These are phyloP conservation scores for Drosophila oshimai DNA, from an alignment of 1,140 invertebrate genomes.

Conservation along the genomic window DNA sequence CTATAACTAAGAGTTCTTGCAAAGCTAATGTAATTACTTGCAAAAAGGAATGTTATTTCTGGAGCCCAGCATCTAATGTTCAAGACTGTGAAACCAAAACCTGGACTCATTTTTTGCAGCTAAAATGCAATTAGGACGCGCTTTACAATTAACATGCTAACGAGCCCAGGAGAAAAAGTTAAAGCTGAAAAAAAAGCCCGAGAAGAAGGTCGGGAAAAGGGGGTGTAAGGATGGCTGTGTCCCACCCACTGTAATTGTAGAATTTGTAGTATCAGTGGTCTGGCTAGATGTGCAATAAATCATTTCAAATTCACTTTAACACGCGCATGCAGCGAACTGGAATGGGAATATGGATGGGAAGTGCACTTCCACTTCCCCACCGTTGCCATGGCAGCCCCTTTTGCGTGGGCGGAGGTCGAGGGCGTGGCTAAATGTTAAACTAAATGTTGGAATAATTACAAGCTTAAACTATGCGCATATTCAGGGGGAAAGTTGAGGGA, in stretches of 20 bases:
- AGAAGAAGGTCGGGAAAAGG: background rate
- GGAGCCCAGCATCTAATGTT: background rate
- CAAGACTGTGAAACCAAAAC: background rate
- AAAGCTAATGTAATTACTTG: background rate
- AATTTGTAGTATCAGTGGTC: conserved; percentile 48
- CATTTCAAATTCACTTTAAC: conserved; percentile 78
- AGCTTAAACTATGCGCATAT: conserved; percentile 75
- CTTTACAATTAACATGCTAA: conserved; percentile 59
- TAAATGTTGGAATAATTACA: conserved; percentile 78
- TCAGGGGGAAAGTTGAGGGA: conserved; percentile 28
- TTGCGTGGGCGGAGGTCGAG: background rate
- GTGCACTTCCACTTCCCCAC: too few species aligned
- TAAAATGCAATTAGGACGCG: conserved; percentile 47
- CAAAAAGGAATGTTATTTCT: background rate
- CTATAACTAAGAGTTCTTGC: too few species aligned
- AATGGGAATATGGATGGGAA: background rate
- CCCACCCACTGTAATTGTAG: conserved; percentile 45
- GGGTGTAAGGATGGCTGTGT: background rate
- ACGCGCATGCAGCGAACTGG: conserved; percentile 40
- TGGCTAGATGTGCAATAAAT: conserved; percentile 66
- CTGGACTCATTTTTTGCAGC: background rate
- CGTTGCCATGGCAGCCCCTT: conserved; percentile 14
- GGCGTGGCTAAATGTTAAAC: conserved; percentile 60
- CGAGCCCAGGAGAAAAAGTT: conserved; percentile 23
- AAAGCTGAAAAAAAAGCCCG: background rate